Percentiles rank a stretch among this genome's conserved stretches.
Conservation (phyloP, 2,113 vertebrate species). For the Brachyhypopomus occidentalis region DNA sequence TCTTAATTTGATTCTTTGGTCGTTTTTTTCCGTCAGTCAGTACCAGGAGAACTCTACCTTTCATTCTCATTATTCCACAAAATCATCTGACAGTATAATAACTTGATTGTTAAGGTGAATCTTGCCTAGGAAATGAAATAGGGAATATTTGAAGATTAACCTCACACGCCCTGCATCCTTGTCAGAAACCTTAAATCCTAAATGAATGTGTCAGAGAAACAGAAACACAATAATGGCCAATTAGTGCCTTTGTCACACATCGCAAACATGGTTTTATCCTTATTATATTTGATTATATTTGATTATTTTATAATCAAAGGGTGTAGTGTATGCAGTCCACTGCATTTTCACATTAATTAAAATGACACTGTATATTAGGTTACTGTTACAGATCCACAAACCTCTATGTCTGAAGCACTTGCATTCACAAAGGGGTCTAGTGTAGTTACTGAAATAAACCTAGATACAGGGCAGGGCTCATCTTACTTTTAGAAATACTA, state of each 20-base stretch:
- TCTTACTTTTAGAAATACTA: too few relatives aligned
- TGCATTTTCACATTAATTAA: conserved; percentile 9
- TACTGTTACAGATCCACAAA: neutral
- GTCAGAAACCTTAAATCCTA: neutral
- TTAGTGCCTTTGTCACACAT: conserved; percentile 15
- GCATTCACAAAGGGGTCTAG: neutral
- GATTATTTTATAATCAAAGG: conserved; percentile 1
- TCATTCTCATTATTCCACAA: neutral
- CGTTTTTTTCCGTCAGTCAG: conserved; percentile 41
- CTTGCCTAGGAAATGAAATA: neutral
- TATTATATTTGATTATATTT: conserved; percentile 10
- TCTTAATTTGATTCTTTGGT: neutral
- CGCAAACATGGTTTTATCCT: conserved; percentile 18
- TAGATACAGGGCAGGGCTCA: too few relatives aligned
- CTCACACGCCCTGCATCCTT: neutral
- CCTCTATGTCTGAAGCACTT: neutral
- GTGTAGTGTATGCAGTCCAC: neutral
- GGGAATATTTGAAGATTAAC: neutral
- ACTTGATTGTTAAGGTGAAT: neutral
- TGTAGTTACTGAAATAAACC: neutral
- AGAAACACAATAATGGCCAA: conserved; percentile 17
- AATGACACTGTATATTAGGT: neutral
- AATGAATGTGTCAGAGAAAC: conserved; percentile 11
- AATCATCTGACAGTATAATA: neutral
- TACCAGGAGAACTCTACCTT: conserved; percentile 2